Evolutionary conservation across 2,888 invertebrate species (phyloP).

Genomic region (Aspidiotus destructor): DNA sequence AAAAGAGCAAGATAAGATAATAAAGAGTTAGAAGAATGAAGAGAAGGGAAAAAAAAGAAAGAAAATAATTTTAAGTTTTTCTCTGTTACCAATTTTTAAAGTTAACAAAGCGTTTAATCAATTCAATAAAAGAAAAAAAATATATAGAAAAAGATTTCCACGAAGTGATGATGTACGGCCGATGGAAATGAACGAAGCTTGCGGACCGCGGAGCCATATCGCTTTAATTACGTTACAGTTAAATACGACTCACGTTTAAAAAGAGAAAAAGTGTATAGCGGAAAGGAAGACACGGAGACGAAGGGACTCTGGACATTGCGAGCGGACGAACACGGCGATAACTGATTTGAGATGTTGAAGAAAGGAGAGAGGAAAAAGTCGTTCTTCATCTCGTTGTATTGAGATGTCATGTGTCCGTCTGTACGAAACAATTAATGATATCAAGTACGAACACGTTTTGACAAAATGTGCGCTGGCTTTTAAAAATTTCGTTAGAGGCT

Average conservation of each 20-base stretch:
- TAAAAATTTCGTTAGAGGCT: neutral
- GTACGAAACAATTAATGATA: neutral
- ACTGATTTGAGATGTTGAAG: no score
- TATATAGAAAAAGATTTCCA: neutral
- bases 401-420: neutral
- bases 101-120: slow-evolving; percentile 33
- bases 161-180: neutral
- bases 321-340: neutral
- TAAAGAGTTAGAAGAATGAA: neutral
- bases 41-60: neutral
- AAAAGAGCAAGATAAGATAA: neutral
- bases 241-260: neutral
- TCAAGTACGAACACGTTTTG: neutral
- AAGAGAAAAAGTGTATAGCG: neutral
- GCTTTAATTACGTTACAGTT: slow-evolving; percentile 4
- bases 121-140: slow-evolving; percentile 20
- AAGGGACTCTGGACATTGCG: neutral
- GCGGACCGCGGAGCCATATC: neutral
- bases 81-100: slow-evolving; percentile 12
- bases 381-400: neutral
- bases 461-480: neutral
- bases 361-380: neutral
- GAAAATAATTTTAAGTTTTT: slow-evolving; percentile 23
- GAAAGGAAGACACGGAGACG: neutral
- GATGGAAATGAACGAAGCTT: slow-evolving; percentile 2